These are phyloP conservation scores for Trachops cirrhosus DNA, from an alignment of 2,797 vertebrate genomes.

Conservation along the genomic window DNA sequence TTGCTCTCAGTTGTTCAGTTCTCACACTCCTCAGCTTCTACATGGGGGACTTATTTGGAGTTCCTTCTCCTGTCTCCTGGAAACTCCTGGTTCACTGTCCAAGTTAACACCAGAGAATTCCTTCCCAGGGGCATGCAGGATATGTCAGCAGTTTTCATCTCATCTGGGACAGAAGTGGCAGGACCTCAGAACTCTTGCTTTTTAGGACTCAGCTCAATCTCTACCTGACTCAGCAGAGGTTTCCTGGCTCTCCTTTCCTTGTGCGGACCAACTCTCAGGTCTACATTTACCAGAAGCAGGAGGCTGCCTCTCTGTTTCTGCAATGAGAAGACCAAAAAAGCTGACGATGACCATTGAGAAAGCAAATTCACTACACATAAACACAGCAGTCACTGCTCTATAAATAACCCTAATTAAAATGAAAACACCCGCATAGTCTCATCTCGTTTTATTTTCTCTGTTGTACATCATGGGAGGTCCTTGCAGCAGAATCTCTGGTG, in stretches of 20 bases:
- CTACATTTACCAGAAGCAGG: conserved; percentile 33
- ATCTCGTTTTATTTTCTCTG: conserved; percentile 56
- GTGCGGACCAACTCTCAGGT: background rate
- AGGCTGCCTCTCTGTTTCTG: conserved; percentile 43
- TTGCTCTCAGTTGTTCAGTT: background rate
- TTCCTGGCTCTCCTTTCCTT: background rate
- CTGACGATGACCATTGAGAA: conserved; percentile 57
- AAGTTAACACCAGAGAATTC: conserved; percentile 6
- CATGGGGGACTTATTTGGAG: background rate
- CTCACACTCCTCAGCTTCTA: background rate
- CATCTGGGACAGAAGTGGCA: conserved; percentile 15
- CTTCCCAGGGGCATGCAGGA: background rate
- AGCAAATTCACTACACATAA: conserved; percentile 53
- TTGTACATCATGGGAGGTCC: conserved; percentile 77
- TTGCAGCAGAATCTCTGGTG: background rate
- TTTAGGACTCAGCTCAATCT: conserved; percentile 62
- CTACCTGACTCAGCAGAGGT: conserved; percentile 72
- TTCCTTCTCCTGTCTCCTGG: background rate
- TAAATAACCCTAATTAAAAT: conserved; percentile 76
- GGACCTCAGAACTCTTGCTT: conserved; percentile 26
- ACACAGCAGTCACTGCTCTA: conserved; percentile 68
- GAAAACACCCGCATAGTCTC: conserved; percentile 61
- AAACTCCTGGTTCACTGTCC: background rate
- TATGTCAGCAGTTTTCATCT: conserved; percentile 47
- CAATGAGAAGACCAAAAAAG: conserved; percentile 55